Evolutionary conservation across 2,888 invertebrate species (phyloP), one percentile per base, ranked within the genome.

Genomic region (Nephrotoma appendiculata): DNA sequence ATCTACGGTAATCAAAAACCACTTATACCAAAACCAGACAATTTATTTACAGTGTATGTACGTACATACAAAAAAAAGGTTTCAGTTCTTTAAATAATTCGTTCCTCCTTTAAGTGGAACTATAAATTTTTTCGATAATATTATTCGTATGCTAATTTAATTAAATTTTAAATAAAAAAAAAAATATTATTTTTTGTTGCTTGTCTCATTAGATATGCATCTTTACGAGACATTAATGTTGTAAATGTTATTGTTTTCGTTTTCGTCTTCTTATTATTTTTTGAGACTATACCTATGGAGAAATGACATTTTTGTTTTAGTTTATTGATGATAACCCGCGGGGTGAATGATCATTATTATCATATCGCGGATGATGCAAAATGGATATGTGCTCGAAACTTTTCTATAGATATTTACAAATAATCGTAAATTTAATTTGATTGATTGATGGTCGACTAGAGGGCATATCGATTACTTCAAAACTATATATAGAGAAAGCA

Each of bases 221-320:
- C 85, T 85, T 85, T 85, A 85, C 85, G 85, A 85, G 85, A 85
- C 85, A 85, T 85, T 85, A 85, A 85, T 85, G 85, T 85, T 85
- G 85, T 85, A 85, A 85, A 85, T 85, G 85, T 85, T 85, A 85
- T 85, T 85, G 85, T 85, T 85, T 44, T 85, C 45, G 19, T 9
- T 71, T 71, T 71, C 45, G 9, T 9, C 19, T 31, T 71, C 15
- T 31, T 31, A 71, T 31, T 31, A 7, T 71, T 71, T 71, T 71
- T 57, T 48, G 15, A 52, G 31, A 71, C 19, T 3, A 31, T 71
- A 71, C 31, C 71, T 71, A 71, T 52, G 52, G 15, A 19, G 11
- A 31, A 71, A 71, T 71, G 71, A 71, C 71, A 71, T 71, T 71
- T 71, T 71, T 31, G 71, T 71, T 71, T 71, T 71, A 71, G 71